Evolutionary conservation across 1,140 invertebrate species (phyloP).

Genomic region (Dinoponera quadriceps): DNA sequence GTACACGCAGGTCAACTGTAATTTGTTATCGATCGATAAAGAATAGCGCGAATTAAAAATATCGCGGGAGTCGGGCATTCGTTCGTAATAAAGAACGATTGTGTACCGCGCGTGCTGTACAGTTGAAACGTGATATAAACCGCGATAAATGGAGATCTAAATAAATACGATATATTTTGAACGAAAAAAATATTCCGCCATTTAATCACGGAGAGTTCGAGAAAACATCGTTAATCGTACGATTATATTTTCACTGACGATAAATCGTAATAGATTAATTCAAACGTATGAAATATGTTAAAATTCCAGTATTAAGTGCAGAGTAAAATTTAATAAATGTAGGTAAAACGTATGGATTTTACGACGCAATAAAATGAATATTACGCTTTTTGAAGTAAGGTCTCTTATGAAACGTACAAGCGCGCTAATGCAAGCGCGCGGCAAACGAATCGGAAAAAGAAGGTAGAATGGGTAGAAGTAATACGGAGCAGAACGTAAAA

Average conservation of each 20-base stretch:
- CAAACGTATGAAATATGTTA: background rate
- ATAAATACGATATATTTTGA: background rate
- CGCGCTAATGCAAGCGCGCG: conserved; percentile 58
- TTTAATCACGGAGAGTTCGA: background rate
- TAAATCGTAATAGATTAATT: conserved; percentile 2
- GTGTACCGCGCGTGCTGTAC: background rate
- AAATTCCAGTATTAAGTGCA: conserved; percentile 25
- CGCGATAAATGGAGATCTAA: background rate
- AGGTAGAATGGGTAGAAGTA: conserved; percentile 36
- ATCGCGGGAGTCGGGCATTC: background rate
- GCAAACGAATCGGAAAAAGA: conserved; percentile 63
- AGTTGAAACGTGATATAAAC: background rate
- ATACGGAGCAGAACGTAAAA: conserved; percentile 70
- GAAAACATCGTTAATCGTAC: background rate
- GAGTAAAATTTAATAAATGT: conserved; percentile 46
- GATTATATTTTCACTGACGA: background rate
- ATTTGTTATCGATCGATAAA: conserved; percentile 58
- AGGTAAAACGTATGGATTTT: conserved; percentile 41
- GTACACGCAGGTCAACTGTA: background rate
- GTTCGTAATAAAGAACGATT: background rate
- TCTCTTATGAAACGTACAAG: conserved; percentile 42
- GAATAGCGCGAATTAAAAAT: conserved; percentile 40
- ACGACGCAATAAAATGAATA: conserved; percentile 38
- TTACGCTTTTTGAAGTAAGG: conserved; percentile 41
- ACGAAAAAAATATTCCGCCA: background rate